phyloP scores from a whole-genome alignment of 2,113 vertebrate genomes.

The Grus americana region DNA sequence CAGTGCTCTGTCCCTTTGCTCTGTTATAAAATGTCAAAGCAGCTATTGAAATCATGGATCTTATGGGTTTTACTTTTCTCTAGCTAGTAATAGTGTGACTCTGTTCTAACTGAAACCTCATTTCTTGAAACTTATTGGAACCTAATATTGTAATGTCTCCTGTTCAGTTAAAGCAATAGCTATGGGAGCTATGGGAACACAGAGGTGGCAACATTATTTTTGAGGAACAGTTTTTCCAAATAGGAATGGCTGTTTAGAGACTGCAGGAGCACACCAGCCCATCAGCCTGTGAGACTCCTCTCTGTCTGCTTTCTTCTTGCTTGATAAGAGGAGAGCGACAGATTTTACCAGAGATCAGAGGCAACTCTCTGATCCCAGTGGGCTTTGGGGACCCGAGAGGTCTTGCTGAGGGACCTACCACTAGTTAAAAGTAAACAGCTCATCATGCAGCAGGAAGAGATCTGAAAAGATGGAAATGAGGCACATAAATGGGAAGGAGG shows the following conservation, averaged over 20 bases:
- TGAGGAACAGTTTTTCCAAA: background rate
- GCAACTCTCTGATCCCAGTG: background rate
- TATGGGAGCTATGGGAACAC: background rate
- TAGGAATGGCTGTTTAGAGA: background rate
- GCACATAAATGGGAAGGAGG: background rate
- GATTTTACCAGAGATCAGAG: constrained; percentile 37
- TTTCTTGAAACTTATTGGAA: background rate
- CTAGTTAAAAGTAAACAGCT: constrained; percentile 27
- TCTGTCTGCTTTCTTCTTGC: constrained; percentile 1
- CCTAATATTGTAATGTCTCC: background rate
- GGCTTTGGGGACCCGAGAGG: background rate
- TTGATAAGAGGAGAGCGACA: background rate
- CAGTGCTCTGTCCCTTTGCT: background rate
- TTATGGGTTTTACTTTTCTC: background rate
- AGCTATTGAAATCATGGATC: background rate
- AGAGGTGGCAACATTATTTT: background rate
- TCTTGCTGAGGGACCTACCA: background rate
- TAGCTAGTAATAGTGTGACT: background rate
- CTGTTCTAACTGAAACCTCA: background rate
- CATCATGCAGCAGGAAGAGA: background rate
- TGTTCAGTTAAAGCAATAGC: background rate
- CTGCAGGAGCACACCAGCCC: background rate
- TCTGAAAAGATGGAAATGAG: constrained; percentile 32
- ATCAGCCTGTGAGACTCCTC: background rate
- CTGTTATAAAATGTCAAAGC: background rate